Evolutionary conservation across 2,113 vertebrate species (phyloP), one percentile per base, ranked within the genome.

Genomic region (Entomyzon cyanotis): DNA sequence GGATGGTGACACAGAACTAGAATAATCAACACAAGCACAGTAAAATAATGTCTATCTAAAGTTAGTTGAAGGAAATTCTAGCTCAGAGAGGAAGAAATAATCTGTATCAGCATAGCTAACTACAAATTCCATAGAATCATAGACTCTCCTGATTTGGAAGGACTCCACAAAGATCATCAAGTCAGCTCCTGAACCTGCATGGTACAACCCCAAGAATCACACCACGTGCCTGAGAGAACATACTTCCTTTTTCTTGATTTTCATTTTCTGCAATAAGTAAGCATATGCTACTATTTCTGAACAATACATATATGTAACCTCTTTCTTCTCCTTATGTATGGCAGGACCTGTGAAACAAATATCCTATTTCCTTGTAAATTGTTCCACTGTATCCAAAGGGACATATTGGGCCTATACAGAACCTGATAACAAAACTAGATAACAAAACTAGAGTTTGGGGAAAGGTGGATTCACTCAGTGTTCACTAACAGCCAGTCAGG

Each of bases 181-280:
- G 10, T 46, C 23, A 68, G 0, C 15, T 25, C 9, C 37, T 28
- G 22, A 25, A 37, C 11, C 22, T 52, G 27, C 23, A 59, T 0
- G 0, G 28, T 8, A 37, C 44, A 81, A 46, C 19, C 2, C 1
- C 37, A 59, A 44, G 33, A 59, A 59, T 65, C 27, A 50, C 23
- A 52, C 7, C 18, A 16, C 33, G 22, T 33, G 22, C 27, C 35
- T 67, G 28, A 53, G 46, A 39, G 7, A 39, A n/a, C 0, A 0
- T n/a, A 17, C 2, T 69, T 55, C 3, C 55, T 81, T 70, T 74
- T 49, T 19, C 9, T 62, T 5, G 16, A 4, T 52, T 79, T 28
- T 23, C 62, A 33, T 78, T 67, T 88, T 67, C 22, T 78, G 53
- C 23, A 79, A 10, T 22, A 58, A 62, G 15, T n/a, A 60, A 83